Conservation (phyloP, 2,888 invertebrate species). For the Harpagoxenus sublaevis region DNA sequence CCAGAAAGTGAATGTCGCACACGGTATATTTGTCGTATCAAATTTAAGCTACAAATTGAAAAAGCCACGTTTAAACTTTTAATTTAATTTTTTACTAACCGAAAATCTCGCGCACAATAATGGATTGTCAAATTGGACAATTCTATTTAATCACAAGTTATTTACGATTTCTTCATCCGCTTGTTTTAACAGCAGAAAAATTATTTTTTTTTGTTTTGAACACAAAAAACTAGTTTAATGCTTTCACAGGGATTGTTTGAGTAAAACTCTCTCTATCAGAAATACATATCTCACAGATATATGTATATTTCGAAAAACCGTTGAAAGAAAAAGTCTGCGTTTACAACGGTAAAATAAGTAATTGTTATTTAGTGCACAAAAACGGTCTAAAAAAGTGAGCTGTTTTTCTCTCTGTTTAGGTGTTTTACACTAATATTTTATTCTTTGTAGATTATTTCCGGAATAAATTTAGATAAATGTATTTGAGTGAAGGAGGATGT, state of each 20-base stretch:
- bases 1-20: not conserved
- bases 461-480: conserved; percentile 14
- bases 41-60: conserved; percentile 1
- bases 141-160: not conserved
- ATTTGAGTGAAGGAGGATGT: not conserved
- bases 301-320: conserved; percentile 4
- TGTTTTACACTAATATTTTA: not conserved
- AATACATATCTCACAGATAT: not conserved
- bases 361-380: not conserved
- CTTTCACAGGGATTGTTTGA: not conserved
- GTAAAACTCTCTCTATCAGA: not conserved
- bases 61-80: conserved; percentile 5
- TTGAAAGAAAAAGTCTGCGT: not conserved
- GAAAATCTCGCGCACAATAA: not conserved
- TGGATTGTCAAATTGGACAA: conserved; percentile 8
- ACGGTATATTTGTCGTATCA: not conserved
- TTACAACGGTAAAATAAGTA: not conserved
- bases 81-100: conserved; percentile 7
- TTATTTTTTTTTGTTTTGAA: conserved; percentile 7
- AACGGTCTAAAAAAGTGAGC: not conserved
- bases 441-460: not conserved
- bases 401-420: not conserved
- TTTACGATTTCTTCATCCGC: not conserved
- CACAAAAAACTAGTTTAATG: not conserved
- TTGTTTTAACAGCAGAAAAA: not conserved